Percentiles rank a stretch among this genome's conserved stretches.
phyloP scores from a whole-genome alignment of 2,113 vertebrate species.

The Thamnophis sirtalis region DNA sequence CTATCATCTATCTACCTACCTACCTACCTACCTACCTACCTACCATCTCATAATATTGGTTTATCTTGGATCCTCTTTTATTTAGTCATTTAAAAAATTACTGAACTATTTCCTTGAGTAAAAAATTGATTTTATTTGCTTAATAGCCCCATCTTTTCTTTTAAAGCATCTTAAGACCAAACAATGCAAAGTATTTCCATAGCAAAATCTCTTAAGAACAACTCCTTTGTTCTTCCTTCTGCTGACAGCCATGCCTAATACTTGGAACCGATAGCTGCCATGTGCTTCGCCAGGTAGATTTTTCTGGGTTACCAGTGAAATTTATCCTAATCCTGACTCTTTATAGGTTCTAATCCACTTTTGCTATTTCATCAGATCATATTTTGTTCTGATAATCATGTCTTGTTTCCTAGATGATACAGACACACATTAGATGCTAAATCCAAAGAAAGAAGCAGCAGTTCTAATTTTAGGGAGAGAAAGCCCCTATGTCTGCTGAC shows the following conservation, averaged over 20 bases:
- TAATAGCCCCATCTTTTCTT: not conserved
- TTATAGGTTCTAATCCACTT: not conserved
- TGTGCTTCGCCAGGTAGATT: not conserved
- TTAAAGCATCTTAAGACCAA: constrained; percentile 8
- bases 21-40: no score
- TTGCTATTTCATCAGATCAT: not conserved
- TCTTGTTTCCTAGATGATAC: not conserved
- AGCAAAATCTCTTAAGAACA: constrained; percentile 12
- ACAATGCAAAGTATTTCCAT: not conserved
- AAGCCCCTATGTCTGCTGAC: not conserved
- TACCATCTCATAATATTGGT: not conserved
- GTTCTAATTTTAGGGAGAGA: not conserved
- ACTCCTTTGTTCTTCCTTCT: constrained; percentile 46
- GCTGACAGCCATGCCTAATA: not conserved
- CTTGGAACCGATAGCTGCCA: not conserved
- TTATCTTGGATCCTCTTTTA: not conserved
- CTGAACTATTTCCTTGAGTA: not conserved
- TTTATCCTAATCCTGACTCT: not conserved
- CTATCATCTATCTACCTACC: not conserved
- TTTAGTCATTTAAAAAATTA: not conserved
- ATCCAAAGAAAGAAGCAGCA: not conserved
- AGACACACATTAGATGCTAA: not conserved
- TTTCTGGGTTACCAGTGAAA: not conserved
- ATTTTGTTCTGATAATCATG: not conserved
- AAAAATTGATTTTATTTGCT: accelerated